Percentiles rank a stretch among this genome's conserved stretches.
These are phyloP conservation scores for Helostoma temminkii DNA, from an alignment of 2,797 vertebrate genomes.

Conservation along the genomic window DNA sequence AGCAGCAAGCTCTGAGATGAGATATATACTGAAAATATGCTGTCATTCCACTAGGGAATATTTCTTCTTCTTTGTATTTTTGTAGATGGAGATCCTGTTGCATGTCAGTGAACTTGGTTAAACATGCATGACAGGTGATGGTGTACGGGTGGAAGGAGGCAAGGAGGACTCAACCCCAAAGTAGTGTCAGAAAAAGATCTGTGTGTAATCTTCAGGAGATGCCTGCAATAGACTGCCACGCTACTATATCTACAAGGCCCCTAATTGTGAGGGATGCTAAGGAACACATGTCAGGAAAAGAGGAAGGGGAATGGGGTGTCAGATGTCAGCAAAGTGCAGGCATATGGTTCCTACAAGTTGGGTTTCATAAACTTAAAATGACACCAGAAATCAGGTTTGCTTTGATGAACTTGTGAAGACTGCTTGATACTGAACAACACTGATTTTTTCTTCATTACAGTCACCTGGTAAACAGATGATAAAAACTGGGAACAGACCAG, in stretches of 20 bases:
- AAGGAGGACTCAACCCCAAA: slow-evolving; percentile 46
- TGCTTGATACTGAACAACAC: not conserved
- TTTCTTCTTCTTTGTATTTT: slow-evolving; percentile 32
- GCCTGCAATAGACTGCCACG: slow-evolving; percentile 51
- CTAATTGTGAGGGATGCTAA: slow-evolving; percentile 74
- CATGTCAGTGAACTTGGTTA: slow-evolving; percentile 73
- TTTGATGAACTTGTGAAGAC: slow-evolving; percentile 15
- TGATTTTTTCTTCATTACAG: not conserved
- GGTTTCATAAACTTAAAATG: slow-evolving; percentile 60
- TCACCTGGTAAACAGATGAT: not conserved
- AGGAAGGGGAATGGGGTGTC: slow-evolving; percentile 78
- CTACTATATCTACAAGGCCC: slow-evolving; percentile 75
- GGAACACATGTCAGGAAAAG: slow-evolving; percentile 81
- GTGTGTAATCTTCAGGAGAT: slow-evolving; percentile 71
- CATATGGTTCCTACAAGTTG: slow-evolving; percentile 70
- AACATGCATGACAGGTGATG: slow-evolving; percentile 74
- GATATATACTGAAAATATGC: slow-evolving; percentile 49
- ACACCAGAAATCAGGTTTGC: slow-evolving; percentile 49
- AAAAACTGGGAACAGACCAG: not conserved
- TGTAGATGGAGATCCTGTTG: slow-evolving; percentile 63
- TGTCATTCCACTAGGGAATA: slow-evolving; percentile 60
- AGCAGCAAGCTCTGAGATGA: slow-evolving; percentile 35
- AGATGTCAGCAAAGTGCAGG: slow-evolving; percentile 66
- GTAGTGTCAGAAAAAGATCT: slow-evolving; percentile 67
- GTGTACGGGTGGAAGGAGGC: slow-evolving; percentile 50